These are phyloP conservation scores for Lepidostoma basale DNA, from an alignment of 1,140 invertebrate genomes.

Conservation along the genomic window DNA sequence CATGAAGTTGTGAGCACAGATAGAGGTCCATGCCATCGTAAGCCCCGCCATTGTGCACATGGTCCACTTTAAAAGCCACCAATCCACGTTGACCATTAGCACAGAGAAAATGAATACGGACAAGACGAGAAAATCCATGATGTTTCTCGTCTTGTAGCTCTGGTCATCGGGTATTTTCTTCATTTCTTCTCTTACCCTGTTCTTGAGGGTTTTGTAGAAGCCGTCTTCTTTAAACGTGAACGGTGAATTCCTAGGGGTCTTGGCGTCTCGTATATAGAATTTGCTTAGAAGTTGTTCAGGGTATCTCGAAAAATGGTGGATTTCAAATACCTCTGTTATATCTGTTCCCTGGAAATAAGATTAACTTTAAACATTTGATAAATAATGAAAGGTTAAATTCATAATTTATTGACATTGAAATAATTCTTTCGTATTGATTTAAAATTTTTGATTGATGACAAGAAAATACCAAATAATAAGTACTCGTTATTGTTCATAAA, in stretches of 20 bases:
- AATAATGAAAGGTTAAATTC: too few species aligned
- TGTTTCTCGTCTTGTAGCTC: slow-evolving; percentile 13
- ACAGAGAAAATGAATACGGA: slow-evolving; percentile 25
- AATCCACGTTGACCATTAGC: neutral
- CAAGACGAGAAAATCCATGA: slow-evolving; percentile 25
- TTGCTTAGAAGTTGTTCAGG: slow-evolving; percentile 64
- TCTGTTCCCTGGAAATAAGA: slow-evolving; percentile 70
- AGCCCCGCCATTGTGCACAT: slow-evolving; percentile 43
- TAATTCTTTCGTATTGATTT: too few species aligned
- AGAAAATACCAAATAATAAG: too few species aligned
- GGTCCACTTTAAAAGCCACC: neutral
- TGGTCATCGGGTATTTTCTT: slow-evolving; percentile 51
- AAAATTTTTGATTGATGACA: too few species aligned
- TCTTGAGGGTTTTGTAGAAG: slow-evolving; percentile 72
- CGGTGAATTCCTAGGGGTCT: slow-evolving; percentile 64
- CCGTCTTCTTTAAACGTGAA: slow-evolving; percentile 73
- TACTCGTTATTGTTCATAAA: too few species aligned
- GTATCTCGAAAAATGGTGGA: slow-evolving; percentile 64
- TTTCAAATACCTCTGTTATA: slow-evolving; percentile 78
- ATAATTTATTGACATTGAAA: too few species aligned
- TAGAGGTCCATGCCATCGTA: slow-evolving; percentile 62
- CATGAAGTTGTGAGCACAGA: slow-evolving; percentile 81
- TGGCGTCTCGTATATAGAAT: slow-evolving; percentile 66
- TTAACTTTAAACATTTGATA: too few species aligned
- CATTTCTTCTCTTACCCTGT: slow-evolving; percentile 61